Base-by-base conservation (phyloP, 2,797 vertebrate genomes). In the Macropus fuliginosus region DNA sequence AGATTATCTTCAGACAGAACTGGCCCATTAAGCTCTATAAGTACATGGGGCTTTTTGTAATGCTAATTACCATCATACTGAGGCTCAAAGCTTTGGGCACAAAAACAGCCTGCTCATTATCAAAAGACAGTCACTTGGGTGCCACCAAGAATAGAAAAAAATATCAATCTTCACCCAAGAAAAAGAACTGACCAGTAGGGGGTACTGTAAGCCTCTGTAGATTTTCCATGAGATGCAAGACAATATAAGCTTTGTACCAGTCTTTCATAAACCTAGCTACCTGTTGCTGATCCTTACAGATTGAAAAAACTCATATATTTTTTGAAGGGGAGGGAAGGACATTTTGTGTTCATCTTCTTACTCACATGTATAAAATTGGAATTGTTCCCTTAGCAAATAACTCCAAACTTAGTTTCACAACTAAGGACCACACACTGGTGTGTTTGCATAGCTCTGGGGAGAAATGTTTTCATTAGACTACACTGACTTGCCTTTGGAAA, bases 151-250 rank as follows among this genome's bases (percentile, higher is more conserved):
- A 29, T 0, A 52, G 40, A 52, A 5, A 59, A 29, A 56, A 56
- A 92, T 40, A 6, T 87, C 21, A 46, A 27, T 87, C 21, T 87
- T 87, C 40, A 50, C 11, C 14, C 46, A 4, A 54, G 66, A 66
- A 50, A 81, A 90, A 56, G 93, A 55, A 52, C 21, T 21, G 46
- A 59, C 92, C 93, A 55, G 92, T 34, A 93, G 96, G 50, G 95
- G 96, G 92, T 21, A 2, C 93, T 56, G 40, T 46, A 2, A 91
- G 66, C 31, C 1, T 5, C 8, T 31, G 56, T 14, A 0, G 46
- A 52, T 11, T n/a, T 54, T 50, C 27, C 1, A 3, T 1, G 57
- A n/a, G 14, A 54, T 46, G 34, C 81, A 21, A 9, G 27, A 31
- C 54, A 95, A 54, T 9, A 4, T 0, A 3, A 46, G n/a, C 6